Evolutionary conservation across 2,113 vertebrate species (phyloP).

Genomic region (Henicopernis longicauda): DNA sequence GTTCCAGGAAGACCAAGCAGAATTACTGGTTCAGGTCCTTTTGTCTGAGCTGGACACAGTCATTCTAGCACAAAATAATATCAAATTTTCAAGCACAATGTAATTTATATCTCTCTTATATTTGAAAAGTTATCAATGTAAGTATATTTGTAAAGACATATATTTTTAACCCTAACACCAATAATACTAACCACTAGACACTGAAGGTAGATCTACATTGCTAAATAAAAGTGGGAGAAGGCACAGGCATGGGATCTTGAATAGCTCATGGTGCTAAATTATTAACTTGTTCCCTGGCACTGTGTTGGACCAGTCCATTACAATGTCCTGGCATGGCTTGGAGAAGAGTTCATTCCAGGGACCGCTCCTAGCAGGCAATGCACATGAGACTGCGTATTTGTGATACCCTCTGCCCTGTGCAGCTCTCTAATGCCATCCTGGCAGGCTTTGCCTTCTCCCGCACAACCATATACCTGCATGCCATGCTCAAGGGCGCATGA

Average conservation of each 20-base stretch:
- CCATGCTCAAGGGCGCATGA: fast-evolving
- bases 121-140: neutral
- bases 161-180: neutral
- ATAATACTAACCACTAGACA: neutral
- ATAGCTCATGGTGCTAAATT: neutral
- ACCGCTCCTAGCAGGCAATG: neutral
- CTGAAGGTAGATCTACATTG: neutral
- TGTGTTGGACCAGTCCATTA: neutral
- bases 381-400: neutral
- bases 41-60: neutral
- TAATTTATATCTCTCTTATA: neutral
- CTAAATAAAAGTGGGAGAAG: neutral
- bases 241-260: neutral
- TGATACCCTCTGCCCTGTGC: neutral
- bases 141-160: neutral
- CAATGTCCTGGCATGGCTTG: neutral
- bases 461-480: neutral
- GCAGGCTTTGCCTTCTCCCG: neutral
- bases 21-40: neutral
- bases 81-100: neutral
- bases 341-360: neutral
- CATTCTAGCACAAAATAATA: neutral
- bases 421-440: neutral
- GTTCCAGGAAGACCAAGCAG: neutral
- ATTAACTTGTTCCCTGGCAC: neutral